These are phyloP conservation scores for Xanthia togata DNA, from an alignment of 2,888 invertebrate genomes.

Conservation along the genomic window DNA sequence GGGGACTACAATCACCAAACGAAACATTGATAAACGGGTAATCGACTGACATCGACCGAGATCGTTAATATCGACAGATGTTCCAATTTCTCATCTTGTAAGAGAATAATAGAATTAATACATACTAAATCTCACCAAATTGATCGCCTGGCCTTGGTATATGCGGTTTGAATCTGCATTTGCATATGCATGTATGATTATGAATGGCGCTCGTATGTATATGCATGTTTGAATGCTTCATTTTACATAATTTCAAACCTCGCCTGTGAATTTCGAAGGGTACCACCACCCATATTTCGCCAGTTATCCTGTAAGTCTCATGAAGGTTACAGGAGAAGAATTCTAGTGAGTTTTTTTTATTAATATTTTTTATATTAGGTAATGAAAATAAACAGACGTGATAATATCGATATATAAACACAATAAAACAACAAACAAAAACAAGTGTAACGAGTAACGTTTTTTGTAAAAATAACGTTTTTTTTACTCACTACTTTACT, in stretches of 20 bases:
- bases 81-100: slow-evolving; percentile 14
- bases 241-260: background rate
- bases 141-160: slow-evolving; percentile 25
- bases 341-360: background rate
- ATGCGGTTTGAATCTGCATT: slow-evolving; percentile 14
- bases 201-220: slow-evolving; percentile 1
- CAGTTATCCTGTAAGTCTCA: background rate
- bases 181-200: slow-evolving; percentile 21
- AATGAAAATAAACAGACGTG: no score
- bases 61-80: slow-evolving; percentile 21
- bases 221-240: background rate
- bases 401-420: no score
- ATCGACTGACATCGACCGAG: background rate
- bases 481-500: no score
- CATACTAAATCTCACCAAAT: slow-evolving; percentile 7
- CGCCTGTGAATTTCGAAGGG: background rate
- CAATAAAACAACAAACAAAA: no score
- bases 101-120: slow-evolving; percentile 27
- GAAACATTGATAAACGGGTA: background rate
- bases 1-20: no score
- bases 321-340: background rate
- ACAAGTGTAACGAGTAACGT: no score
- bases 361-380: no score
- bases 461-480: no score
- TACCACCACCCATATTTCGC: background rate